phyloP scores from a whole-genome alignment of 2,888 invertebrate genomes.

The Hypena proboscidalis region DNA sequence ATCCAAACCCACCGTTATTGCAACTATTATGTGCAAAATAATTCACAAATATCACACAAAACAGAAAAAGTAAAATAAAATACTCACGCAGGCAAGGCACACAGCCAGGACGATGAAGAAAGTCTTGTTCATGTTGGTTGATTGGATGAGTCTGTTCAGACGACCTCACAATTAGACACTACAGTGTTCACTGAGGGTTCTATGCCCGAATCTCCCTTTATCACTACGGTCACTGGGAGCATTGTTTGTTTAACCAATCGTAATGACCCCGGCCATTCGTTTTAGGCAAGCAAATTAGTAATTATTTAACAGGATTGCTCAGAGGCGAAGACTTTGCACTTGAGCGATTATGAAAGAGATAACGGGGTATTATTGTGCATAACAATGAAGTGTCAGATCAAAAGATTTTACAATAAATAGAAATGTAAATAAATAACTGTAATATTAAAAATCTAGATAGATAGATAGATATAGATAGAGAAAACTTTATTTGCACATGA shows the following conservation, averaged over 20 bases:
- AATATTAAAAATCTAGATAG: too few species aligned
- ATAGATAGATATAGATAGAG: too few species aligned
- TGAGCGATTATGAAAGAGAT: too few species aligned
- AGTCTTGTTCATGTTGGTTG: slow-evolving; percentile 65
- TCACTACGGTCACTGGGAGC: slow-evolving; percentile 34
- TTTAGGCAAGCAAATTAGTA: slow-evolving; percentile 51
- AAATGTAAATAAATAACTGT: too few species aligned
- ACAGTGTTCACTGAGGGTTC: slow-evolving; percentile 44
- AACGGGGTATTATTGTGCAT: too few species aligned
- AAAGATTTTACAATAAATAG: too few species aligned
- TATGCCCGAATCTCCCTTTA: slow-evolving; percentile 40
- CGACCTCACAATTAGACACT: slow-evolving; percentile 44
- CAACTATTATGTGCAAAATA: too few species aligned
- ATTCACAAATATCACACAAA: too few species aligned
- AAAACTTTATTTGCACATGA: too few species aligned
- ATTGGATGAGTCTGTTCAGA: slow-evolving; percentile 14
- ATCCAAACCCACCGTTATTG: too few species aligned
- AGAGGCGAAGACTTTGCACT: slow-evolving; percentile 7
- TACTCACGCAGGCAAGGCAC: slow-evolving; percentile 69
- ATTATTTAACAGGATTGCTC: slow-evolving; percentile 46
- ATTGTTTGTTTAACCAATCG: slow-evolving; percentile 52
- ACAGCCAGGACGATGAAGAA: slow-evolving; percentile 63
- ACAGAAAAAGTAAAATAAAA: background rate
- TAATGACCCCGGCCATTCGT: slow-evolving; percentile 46
- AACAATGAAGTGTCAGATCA: too few species aligned